Conservation (phyloP, 1,140 invertebrate genomes). For the Caenorhabditis latens region DNA sequence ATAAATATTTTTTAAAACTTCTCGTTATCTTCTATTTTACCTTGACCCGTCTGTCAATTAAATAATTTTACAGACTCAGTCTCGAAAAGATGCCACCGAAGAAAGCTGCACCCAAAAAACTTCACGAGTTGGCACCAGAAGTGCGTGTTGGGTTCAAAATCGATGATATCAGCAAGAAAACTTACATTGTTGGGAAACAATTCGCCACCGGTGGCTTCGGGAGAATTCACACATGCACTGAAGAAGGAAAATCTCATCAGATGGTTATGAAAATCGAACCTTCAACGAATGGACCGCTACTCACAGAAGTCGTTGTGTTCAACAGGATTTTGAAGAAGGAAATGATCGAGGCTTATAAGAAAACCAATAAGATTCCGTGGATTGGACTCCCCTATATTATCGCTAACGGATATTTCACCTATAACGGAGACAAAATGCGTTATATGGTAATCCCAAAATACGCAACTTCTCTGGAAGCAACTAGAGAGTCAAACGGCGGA, state of each 20-base stretch:
- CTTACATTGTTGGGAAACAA: conserved; percentile 72
- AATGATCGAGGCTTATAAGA: conserved; percentile 66
- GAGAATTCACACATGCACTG: conserved; percentile 71
- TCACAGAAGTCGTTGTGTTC: conserved; percentile 73
- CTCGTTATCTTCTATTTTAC: too few relatives aligned
- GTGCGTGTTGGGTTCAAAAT: conserved; percentile 17
- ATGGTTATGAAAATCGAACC: conserved; percentile 73
- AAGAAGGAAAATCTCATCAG: conserved; percentile 57
- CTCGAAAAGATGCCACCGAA: conserved; percentile 52
- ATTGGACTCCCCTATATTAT: conserved; percentile 61
- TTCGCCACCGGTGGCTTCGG: conserved; percentile 74
- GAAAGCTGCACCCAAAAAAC: conserved; percentile 38
- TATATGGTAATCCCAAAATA: conserved; percentile 68
- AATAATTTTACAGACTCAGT: not conserved
- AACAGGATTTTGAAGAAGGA: conserved; percentile 68
- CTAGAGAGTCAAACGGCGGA: conserved; percentile 29
- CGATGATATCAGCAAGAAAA: conserved; percentile 56
- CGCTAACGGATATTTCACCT: conserved; percentile 60
- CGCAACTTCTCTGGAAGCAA: conserved; percentile 55
- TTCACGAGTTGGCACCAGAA: conserved; percentile 60
- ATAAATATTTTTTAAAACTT: too few relatives aligned
- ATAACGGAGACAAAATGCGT: conserved; percentile 60
- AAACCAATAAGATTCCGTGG: conserved; percentile 63
- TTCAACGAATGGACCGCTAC: conserved; percentile 69
- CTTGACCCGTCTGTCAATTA: too few relatives aligned